Base-by-base conservation (phyloP, 2,113 vertebrate species). In the Nibea coibor region DNA sequence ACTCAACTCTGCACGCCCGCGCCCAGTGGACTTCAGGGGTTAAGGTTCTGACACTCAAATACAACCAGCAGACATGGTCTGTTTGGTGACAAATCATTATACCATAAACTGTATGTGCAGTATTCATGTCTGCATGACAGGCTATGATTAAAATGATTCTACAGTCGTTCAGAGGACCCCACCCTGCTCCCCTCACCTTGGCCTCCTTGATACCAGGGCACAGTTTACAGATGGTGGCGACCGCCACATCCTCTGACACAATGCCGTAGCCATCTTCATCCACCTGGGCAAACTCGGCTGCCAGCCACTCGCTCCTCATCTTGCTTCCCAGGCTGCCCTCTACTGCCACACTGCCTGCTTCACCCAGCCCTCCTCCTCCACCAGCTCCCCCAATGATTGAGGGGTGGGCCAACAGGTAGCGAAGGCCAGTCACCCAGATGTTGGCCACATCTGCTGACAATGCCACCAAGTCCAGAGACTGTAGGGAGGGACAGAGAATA, bases 341-440 rank as follows among this genome's bases (percentile, higher is more conserved):
- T 15, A 96, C 95, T 8, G 95, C 89, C 80, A 97, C 92, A 53
- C 97, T 81, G 0, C 95, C 95, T 14, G 96, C 96, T 20, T 96
- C 91, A 1, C 94, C 35, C 45, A 83, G 85, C 90, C 89, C 88
- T 84, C 72, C 82, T 0, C 91, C 85, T 54, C 95, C 96, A 62
- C 95, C 94, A 26, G 95, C 94, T 20, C 96, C 97, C 50, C 97
- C 91, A 2, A 96, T 90, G 7, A 96, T 94, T 17, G 96, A 96
- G 69, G 96, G 97, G 79, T 97, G 97, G 63, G 98, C 98, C 86
- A 98, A 93, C 81, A 99, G 92, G 89, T 98, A 99, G 48, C 97
- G 95, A 56, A 99, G 92, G 19, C 98, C 98, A 0, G 98, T 99
- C 64, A 99, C 97, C 98, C 98, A 99, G 93, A 99, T 99, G 91